Evolutionary conservation across 1,140 invertebrate genomes (phyloP).

Genomic region (Drosophila punjabiensis): DNA sequence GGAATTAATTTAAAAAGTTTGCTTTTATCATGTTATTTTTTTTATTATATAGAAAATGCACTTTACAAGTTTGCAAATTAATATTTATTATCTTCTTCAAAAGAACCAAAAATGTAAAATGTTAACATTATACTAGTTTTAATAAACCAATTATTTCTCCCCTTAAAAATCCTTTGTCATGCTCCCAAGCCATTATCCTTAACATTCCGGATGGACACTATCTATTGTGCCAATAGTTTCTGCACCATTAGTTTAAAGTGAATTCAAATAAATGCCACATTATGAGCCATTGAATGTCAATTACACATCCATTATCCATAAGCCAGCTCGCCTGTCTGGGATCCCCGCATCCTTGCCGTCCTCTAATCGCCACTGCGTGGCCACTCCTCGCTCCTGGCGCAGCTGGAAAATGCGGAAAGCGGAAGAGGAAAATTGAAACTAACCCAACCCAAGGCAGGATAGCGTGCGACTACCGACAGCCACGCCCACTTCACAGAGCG

Average conservation of each 20-base stretch:
- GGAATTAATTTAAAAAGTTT: background rate
- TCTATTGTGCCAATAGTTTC: slow-evolving; percentile 31
- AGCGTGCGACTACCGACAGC: slow-evolving; percentile 51
- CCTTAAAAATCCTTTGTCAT: slow-evolving; percentile 7
- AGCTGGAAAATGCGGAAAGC: slow-evolving; percentile 34
- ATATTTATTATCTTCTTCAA: no score
- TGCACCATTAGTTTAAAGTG: slow-evolving; percentile 50
- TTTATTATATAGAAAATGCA: no score
- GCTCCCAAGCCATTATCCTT: slow-evolving; percentile 9
- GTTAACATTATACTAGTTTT: background rate
- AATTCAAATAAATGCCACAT: slow-evolving; percentile 74
- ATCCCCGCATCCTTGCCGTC: background rate
- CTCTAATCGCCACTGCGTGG: slow-evolving; percentile 22
- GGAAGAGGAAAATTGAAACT: slow-evolving; percentile 79
- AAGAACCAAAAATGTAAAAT: background rate
- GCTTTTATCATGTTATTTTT: no score
- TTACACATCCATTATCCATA: slow-evolving; percentile 62
- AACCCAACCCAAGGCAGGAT: slow-evolving; percentile 72
- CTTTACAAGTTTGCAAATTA: no score
- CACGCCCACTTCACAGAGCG: slow-evolving; percentile 42
- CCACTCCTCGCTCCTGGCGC: slow-evolving; percentile 47
- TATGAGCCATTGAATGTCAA: slow-evolving; percentile 73
- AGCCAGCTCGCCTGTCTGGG: slow-evolving; percentile 24
- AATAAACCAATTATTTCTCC: background rate
- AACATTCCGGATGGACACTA: background rate